A percentile compares a stretch with the other conserved stretches of the same genome.
These are phyloP conservation scores for Phymastichus coffea DNA, from an alignment of 1,140 invertebrate species.

Conservation along the genomic window DNA sequence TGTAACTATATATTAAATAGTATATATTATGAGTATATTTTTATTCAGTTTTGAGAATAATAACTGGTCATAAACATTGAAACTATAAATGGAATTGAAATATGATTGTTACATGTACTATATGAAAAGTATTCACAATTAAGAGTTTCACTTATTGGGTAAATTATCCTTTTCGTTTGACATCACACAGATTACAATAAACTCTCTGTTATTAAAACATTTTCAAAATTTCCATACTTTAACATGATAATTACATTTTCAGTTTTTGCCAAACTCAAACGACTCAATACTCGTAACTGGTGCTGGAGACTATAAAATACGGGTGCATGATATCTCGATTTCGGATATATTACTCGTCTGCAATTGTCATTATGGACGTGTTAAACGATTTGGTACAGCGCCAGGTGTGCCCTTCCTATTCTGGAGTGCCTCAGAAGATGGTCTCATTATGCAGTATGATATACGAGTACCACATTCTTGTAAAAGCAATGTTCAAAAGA, in stretches of 20 bases:
- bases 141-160: too few species aligned
- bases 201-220: background rate
- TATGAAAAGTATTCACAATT: background rate
- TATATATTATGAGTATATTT: slow-evolving; percentile 4
- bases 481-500: slow-evolving; percentile 48
- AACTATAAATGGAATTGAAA: background rate
- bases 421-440: slow-evolving; percentile 95
- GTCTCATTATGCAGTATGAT: slow-evolving; percentile 86
- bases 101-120: background rate
- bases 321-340: slow-evolving; percentile 72
- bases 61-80: background rate
- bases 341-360: slow-evolving; percentile 72
- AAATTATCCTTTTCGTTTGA: too few species aligned
- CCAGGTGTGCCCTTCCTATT: slow-evolving; percentile 81
- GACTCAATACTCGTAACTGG: slow-evolving; percentile 80
- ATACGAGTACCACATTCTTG: slow-evolving; percentile 75
- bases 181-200: too few species aligned
- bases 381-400: slow-evolving; percentile 87
- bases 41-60: background rate
- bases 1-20: slow-evolving; percentile 10
- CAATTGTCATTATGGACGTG: slow-evolving; percentile 79
- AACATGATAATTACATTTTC: too few species aligned
- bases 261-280: slow-evolving; percentile 73
- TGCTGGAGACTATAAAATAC: slow-evolving; percentile 83
- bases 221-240: slow-evolving; percentile 7